A percentile compares a stretch with the other conserved stretches of the same genome.
These are phyloP conservation scores for Eurytoma californica DNA, from an alignment of 2,888 invertebrate species.

Conservation along the genomic window DNA sequence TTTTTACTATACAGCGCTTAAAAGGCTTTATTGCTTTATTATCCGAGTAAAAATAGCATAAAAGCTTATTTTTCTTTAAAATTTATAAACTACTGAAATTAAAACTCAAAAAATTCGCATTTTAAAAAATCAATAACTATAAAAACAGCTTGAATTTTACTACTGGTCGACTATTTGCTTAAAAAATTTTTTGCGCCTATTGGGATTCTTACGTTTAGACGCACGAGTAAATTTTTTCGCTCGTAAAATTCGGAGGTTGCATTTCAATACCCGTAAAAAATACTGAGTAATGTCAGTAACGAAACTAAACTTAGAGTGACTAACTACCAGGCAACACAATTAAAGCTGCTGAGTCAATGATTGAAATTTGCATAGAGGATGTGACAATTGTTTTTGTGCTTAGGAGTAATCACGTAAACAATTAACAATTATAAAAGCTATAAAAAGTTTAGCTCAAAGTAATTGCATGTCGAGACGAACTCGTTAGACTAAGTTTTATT, in stretches of 20 bases:
- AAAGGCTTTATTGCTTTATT: too few relatives aligned
- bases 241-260: neutral
- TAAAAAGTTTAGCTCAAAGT: slow-evolving; percentile 20
- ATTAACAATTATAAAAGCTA: slow-evolving; percentile 14
- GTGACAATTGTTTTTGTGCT: slow-evolving; percentile 31
- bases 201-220: slow-evolving; percentile 26
- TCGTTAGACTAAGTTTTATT: slow-evolving; percentile 31
- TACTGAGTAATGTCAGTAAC: slow-evolving; percentile 39
- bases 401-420: slow-evolving; percentile 11
- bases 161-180: neutral
- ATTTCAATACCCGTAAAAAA: slow-evolving; percentile 40
- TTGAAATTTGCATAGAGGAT: slow-evolving; percentile 14
- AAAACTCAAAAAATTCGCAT: too few relatives aligned
- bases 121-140: too few relatives aligned
- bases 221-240: slow-evolving; percentile 22
- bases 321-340: slow-evolving; percentile 27
- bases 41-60: too few relatives aligned
- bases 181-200: slow-evolving; percentile 28
- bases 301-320: slow-evolving; percentile 22
- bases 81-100: too few relatives aligned
- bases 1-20: neutral
- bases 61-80: too few relatives aligned
- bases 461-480: slow-evolving; percentile 21
- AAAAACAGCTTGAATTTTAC: neutral
- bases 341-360: slow-evolving; percentile 30